phyloP scores from a whole-genome alignment of 2,113 vertebrate species.

The Lophotis ruficrista region DNA sequence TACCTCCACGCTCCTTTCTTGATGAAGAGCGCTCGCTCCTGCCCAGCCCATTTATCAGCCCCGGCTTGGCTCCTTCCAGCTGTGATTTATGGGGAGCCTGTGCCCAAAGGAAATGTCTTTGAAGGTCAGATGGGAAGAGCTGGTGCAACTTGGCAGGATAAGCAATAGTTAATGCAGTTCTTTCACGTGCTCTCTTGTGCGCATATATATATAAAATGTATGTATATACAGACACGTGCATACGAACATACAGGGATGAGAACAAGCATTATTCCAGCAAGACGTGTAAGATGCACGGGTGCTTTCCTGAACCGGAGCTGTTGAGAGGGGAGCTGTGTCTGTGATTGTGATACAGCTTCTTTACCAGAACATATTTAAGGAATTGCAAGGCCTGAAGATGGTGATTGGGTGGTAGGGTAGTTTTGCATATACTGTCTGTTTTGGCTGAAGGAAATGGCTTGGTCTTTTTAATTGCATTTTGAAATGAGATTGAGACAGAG shows the following conservation, averaged over 20 bases:
- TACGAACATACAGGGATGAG: background rate
- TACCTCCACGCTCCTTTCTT: background rate
- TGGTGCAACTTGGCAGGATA: background rate
- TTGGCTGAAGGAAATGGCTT: background rate
- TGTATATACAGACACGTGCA: background rate
- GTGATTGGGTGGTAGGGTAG: background rate
- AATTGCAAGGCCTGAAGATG: background rate
- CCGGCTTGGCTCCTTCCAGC: background rate
- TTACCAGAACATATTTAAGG: background rate
- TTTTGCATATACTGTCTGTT: background rate
- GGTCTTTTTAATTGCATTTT: background rate
- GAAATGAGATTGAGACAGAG: background rate
- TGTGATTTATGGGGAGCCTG: background rate
- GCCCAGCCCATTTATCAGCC: background rate
- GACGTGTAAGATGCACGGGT: background rate
- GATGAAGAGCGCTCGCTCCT: background rate
- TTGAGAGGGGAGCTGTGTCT: fast-evolving
- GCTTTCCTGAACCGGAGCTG: background rate
- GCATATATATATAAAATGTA: background rate
- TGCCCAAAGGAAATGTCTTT: background rate
- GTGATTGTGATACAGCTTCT: background rate
- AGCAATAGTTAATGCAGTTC: background rate
- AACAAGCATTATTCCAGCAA: background rate
- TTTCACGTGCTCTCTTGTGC: background rate
- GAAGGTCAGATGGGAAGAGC: background rate